Evolutionary conservation across 2,113 vertebrate species (phyloP).

Genomic region (Mirza zaza): DNA sequence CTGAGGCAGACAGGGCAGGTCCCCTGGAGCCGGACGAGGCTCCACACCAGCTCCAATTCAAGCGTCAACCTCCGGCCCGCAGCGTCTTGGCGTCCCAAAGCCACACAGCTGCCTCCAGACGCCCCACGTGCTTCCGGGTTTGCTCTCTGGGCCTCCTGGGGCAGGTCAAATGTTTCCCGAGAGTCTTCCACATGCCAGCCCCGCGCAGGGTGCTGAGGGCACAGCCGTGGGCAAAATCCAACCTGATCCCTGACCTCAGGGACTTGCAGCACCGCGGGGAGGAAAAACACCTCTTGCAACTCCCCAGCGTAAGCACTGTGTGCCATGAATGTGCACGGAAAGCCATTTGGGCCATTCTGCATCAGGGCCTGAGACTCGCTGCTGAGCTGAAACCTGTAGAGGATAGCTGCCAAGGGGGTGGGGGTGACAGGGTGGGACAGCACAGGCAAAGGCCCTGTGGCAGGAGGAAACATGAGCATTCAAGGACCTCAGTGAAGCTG

Average conservation of each 20-base stretch:
- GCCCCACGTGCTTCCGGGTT: accelerated
- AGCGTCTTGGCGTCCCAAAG: background rate
- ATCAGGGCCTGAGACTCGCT: background rate
- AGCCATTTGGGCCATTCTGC: background rate
- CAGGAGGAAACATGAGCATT: background rate
- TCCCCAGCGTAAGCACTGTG: background rate
- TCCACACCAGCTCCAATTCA: background rate
- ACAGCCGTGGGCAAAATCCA: accelerated
- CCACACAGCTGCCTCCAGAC: background rate
- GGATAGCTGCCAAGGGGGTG: background rate
- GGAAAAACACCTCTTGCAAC: background rate
- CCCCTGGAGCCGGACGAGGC: background rate
- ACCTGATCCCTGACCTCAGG: background rate
- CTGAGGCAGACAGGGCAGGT: background rate
- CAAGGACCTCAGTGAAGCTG: background rate
- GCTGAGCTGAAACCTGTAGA: background rate
- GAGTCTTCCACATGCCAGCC: background rate
- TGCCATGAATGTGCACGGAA: background rate
- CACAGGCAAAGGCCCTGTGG: background rate
- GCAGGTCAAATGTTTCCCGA: background rate
- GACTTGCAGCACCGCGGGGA: background rate
- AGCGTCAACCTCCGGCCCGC: background rate
- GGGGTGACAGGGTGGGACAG: background rate
- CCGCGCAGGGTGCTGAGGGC: background rate
- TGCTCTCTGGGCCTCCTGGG: background rate